Conservation (phyloP, 1,140 invertebrate genomes). For the Mercenaria mercenaria region DNA sequence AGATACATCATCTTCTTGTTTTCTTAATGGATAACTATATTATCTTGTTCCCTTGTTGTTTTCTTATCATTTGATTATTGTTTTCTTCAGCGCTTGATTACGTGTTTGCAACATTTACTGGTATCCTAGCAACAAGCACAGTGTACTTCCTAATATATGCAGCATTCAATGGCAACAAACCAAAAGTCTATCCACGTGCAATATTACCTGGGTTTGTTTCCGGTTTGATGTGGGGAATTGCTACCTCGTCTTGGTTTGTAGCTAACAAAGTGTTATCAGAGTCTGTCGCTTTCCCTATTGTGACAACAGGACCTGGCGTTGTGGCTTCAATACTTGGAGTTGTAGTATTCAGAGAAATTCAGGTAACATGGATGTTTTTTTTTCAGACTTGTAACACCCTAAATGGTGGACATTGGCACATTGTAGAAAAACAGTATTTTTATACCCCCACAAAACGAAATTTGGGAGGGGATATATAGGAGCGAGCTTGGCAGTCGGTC, state of each 20-base stretch:
- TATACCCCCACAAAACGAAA: too few relatives aligned
- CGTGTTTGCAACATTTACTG: slow-evolving; percentile 86
- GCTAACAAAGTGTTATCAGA: slow-evolving; percentile 86
- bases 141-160: slow-evolving; percentile 86
- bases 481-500: too few relatives aligned
- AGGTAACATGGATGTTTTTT: too few relatives aligned
- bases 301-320: slow-evolving; percentile 80
- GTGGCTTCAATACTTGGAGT: slow-evolving; percentile 82
- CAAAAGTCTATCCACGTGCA: slow-evolving; percentile 83
- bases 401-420: too few relatives aligned
- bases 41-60: too few relatives aligned
- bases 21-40: too few relatives aligned
- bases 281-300: slow-evolving; percentile 86
- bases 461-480: too few relatives aligned
- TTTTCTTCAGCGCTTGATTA: slow-evolving; percentile 85
- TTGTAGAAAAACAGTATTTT: too few relatives aligned
- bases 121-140: slow-evolving; percentile 85
- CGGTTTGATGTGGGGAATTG: slow-evolving; percentile 86
- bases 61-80: too few relatives aligned
- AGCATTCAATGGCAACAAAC: slow-evolving; percentile 83
- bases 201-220: slow-evolving; percentile 86
- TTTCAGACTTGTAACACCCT: too few relatives aligned
- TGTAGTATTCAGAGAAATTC: slow-evolving; percentile 82
- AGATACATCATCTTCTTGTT: too few relatives aligned
- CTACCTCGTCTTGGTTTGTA: slow-evolving; percentile 86